Evolutionary conservation across 2,113 vertebrate species (phyloP), one percentile per base, ranked within the genome.

Genomic region (Megaceryle torquata): DNA sequence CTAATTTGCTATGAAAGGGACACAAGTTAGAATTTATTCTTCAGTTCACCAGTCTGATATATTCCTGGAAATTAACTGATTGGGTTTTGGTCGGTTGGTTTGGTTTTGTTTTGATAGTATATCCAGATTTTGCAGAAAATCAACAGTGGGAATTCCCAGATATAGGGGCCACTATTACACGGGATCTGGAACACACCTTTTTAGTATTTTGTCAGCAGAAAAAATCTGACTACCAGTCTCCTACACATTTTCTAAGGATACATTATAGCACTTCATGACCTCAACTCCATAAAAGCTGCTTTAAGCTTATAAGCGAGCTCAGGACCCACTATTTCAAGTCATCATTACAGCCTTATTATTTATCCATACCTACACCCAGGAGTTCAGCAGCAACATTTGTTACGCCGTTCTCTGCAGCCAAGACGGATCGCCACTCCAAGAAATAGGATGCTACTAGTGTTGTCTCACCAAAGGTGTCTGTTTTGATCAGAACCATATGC

Each of bases 401-500:
- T 94, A 98, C 89, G 74, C 98, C 98, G 13, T 95, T 98, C 74
- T 99, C 98, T 44, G 98, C 98, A 90, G 98, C 96, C 91, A 99
- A 98, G 90, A 99, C 97, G 18, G 98, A 98, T 81, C 99, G 98
- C 99, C 99, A 99, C 96, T 99, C 99, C 78, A 99, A 97, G 96
- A 99, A 99, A 97, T 99, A 98, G 59, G 99, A 99, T 9, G 99
- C 99, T 35, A 99, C 97, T 68, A 99, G 98, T 3, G 98, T 98
- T 5, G 98, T 99, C 92, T 99, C 99, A 70, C 98, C 98, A 95
- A 98, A 98, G 1, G 98, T 98, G 97, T 99, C 99, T 10, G 98
- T 99, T 97, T 98, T 99, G 96, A 99, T 99, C 91, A 99, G 98
- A 75, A 99, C 99, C 96, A 99, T 98, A 87, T 99, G 99, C 71